phyloP scores from a whole-genome alignment of 2,113 vertebrate genomes.

The Brevimyrus niger region DNA sequence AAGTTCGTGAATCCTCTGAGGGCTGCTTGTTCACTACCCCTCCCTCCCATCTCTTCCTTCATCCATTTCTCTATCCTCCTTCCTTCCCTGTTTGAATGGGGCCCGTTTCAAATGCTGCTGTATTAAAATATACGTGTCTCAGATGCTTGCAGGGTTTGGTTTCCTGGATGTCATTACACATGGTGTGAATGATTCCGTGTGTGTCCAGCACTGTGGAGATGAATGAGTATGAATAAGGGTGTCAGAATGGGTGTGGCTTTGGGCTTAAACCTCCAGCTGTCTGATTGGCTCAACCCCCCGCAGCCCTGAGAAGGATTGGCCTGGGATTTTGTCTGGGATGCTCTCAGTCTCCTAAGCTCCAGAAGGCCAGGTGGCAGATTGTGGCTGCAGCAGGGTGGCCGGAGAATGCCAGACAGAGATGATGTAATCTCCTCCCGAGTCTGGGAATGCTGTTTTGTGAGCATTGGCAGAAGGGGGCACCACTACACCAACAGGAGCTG shows the following conservation, averaged over 20 bases:
- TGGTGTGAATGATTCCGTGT: background rate
- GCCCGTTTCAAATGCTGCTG: background rate
- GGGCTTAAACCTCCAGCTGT: background rate
- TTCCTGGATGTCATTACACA: background rate
- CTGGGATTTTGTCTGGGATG: conserved; percentile 4
- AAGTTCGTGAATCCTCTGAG: background rate
- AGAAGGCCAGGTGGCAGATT: background rate
- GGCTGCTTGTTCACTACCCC: background rate
- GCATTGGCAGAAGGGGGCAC: background rate
- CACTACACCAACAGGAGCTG: background rate
- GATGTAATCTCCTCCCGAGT: background rate
- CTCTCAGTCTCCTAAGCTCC: background rate
- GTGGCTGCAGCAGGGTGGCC: background rate
- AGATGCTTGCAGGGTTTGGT: background rate
- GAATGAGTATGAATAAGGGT: background rate
- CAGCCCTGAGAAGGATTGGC: background rate
- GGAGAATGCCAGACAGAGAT: background rate
- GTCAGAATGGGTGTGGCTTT: background rate
- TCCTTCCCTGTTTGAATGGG: background rate
- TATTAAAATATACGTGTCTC: background rate
- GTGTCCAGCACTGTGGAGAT: background rate
- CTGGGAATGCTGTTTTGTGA: conserved; percentile 7
- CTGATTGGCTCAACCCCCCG: background rate
- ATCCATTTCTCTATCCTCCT: background rate
- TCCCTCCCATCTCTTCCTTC: background rate